A percentile compares a stretch with the other conserved stretches of the same genome.
phyloP scores from a whole-genome alignment of 2,113 vertebrate species.

The Prionailurus viverrinus region DNA sequence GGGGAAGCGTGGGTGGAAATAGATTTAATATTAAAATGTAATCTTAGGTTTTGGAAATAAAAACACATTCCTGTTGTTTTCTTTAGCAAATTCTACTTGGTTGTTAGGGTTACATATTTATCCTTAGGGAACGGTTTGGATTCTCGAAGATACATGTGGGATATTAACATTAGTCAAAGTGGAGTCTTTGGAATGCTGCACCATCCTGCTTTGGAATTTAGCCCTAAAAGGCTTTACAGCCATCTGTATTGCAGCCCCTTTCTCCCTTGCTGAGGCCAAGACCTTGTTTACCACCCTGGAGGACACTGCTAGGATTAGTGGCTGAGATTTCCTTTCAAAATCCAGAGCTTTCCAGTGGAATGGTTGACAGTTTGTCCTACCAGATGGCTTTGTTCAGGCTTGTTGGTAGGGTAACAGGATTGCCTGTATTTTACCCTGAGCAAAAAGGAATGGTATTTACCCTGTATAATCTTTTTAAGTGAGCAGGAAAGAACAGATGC shows the following conservation, averaged over 20 bases:
- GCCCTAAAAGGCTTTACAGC: background rate
- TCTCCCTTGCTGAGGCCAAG: background rate
- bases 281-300: conserved; percentile 51
- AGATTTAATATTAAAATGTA: background rate
- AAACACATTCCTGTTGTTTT: conserved; percentile 19
- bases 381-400: conserved; percentile 71
- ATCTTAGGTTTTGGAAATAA: conserved; percentile 16
- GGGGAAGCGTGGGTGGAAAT: background rate
- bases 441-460: conserved; percentile 77
- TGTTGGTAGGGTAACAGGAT: conserved; percentile 69
- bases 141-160: background rate
- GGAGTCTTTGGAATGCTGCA: background rate
- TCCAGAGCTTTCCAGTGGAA: conserved; percentile 67
- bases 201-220: background rate
- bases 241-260: background rate
- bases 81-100: background rate
- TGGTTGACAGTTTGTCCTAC: conserved; percentile 40
- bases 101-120: background rate
- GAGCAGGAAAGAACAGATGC: conserved; percentile 66
- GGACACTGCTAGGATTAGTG: background rate
- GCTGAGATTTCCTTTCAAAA: conserved; percentile 69
- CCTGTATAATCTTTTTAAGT: conserved; percentile 72
- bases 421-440: background rate
- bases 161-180: background rate
- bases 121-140: background rate